phyloP scores from a whole-genome alignment of 1,140 invertebrate species.

The Eueides isabella region DNA sequence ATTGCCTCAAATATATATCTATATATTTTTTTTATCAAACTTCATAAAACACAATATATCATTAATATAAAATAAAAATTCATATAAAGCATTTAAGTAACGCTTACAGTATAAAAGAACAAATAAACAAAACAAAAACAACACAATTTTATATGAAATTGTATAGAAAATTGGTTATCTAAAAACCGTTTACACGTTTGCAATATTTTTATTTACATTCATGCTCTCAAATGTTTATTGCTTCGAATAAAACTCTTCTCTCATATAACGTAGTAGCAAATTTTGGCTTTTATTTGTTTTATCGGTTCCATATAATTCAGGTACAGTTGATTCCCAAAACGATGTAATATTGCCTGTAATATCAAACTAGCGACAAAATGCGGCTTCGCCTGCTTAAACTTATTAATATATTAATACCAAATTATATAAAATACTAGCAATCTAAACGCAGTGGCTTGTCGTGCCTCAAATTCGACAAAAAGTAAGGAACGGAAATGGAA shows the following conservation, averaged over 20 bases:
- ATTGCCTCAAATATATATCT: too few species aligned
- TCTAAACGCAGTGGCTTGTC: too few species aligned
- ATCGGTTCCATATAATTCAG: constrained; percentile 16
- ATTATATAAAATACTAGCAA: too few species aligned
- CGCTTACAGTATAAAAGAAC: neutral
- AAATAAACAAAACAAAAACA: neutral
- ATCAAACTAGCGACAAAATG: too few species aligned
- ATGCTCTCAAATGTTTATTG: constrained; percentile 28
- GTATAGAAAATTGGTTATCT: constrained; percentile 15
- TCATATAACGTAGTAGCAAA: constrained; percentile 20
- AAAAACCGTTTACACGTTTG: constrained; percentile 5
- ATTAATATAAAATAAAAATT: neutral
- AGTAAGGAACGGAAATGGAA: too few species aligned
- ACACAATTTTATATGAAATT: neutral
- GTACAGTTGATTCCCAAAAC: neutral
- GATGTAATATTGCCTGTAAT: neutral
- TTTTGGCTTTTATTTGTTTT: constrained; percentile 23
- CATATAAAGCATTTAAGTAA: neutral
- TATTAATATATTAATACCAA: too few species aligned
- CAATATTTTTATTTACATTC: constrained; percentile 38
- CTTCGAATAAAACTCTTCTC: constrained; percentile 22
- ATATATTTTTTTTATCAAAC: neutral
- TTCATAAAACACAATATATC: neutral
- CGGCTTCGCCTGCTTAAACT: too few species aligned
- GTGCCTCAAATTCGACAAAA: too few species aligned